Evolutionary conservation across 2,113 vertebrate species (phyloP).

Genomic region (Cyprichromis sp.): DNA sequence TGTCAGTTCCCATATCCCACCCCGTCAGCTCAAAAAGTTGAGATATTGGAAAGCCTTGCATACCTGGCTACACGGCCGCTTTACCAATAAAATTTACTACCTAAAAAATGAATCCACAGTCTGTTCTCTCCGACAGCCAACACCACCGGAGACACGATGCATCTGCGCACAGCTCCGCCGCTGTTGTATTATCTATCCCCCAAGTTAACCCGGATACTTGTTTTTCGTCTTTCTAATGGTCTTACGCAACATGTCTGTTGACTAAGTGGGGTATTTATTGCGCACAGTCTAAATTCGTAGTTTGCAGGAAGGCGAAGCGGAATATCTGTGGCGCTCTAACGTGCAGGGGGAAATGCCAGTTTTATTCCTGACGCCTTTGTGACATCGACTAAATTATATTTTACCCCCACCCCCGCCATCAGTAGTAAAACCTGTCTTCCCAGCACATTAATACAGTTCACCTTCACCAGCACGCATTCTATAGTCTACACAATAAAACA

Average conservation of each 20-base stretch:
- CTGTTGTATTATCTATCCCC: neutral
- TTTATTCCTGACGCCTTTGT: neutral
- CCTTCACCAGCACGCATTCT: neutral
- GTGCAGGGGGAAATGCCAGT: neutral
- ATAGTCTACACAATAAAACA: neutral
- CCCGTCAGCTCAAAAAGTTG: conserved; percentile 10
- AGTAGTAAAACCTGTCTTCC: neutral
- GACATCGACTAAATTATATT: neutral
- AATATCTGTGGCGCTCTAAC: neutral
- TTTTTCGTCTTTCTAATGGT: neutral
- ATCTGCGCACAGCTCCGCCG: neutral
- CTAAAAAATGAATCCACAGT: neutral
- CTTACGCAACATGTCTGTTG: neutral
- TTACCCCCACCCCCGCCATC: neutral
- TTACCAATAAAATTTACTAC: neutral
- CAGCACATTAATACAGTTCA: neutral
- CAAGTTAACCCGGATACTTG: neutral
- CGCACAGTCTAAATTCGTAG: neutral
- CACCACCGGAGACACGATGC: neutral
- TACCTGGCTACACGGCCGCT: neutral
- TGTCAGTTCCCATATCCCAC: neutral
- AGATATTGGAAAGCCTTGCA: neutral
- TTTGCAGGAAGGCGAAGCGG: neutral
- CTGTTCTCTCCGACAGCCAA: neutral
- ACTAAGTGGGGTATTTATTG: neutral